Evolutionary conservation across 2,888 invertebrate genomes (phyloP).

Genomic region (Pantelozetes paolii): DNA sequence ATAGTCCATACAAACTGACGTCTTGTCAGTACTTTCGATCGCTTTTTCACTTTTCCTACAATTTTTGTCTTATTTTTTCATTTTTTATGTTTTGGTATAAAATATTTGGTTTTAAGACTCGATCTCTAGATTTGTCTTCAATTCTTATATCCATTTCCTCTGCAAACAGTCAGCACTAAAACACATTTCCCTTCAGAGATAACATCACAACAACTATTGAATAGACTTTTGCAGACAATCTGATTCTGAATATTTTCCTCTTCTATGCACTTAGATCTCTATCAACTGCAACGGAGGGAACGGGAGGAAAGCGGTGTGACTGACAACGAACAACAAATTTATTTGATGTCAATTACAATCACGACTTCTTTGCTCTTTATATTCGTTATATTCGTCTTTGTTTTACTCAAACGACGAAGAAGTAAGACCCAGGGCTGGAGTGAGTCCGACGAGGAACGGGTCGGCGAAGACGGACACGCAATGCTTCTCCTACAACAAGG

Average conservation of each 20-base stretch:
- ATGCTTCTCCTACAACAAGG: slow-evolving; percentile 35
- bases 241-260: slow-evolving; percentile 19
- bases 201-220: slow-evolving; percentile 24
- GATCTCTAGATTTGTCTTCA: slow-evolving; percentile 21
- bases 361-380: slow-evolving; percentile 27
- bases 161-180: slow-evolving; percentile 16
- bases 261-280: slow-evolving; percentile 22
- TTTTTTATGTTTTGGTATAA: slow-evolving; percentile 28
- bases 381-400: slow-evolving; percentile 11
- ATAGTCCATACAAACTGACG: slow-evolving; percentile 15
- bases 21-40: slow-evolving; percentile 31
- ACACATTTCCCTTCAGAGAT: slow-evolving; percentile 31
- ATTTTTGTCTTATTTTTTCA: slow-evolving; percentile 29
- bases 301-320: slow-evolving; percentile 15
- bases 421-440: neutral
- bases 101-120: slow-evolving; percentile 26
- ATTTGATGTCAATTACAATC: slow-evolving; percentile 31
- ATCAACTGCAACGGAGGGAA: slow-evolving; percentile 32
- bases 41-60: slow-evolving; percentile 23
- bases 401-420: slow-evolving; percentile 9
- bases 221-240: slow-evolving; percentile 24
- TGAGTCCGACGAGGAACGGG: slow-evolving; percentile 26
- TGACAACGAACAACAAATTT: slow-evolving; percentile 33
- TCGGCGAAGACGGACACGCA: slow-evolving; percentile 28
- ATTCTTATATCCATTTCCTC: slow-evolving; percentile 33